Percentiles rank a stretch among this genome's conserved stretches.
phyloP scores from a whole-genome alignment of 2,888 invertebrate genomes.

The Spatulosminthurus flaviceps region DNA sequence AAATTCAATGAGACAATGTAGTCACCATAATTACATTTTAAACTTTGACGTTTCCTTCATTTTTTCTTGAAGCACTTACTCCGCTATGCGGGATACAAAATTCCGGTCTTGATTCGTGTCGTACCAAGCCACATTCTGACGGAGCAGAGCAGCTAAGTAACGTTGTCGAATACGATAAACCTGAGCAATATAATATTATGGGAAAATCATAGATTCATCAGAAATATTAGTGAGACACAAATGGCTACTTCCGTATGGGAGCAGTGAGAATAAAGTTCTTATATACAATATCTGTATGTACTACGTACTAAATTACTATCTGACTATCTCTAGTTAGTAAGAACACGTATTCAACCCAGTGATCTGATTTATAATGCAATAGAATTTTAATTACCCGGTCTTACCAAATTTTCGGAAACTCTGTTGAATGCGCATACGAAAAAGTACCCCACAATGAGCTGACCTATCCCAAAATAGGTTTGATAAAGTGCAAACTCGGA shows the following conservation, averaged over 20 bases:
- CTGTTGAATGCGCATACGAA: constrained; percentile 77
- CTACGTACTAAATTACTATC: too few species aligned
- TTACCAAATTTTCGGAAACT: constrained; percentile 76
- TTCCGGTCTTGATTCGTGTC: constrained; percentile 62
- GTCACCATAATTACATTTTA: neutral
- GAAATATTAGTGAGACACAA: too few species aligned
- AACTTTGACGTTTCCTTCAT: neutral
- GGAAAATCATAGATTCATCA: too few species aligned
- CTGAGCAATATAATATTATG: constrained; percentile 43
- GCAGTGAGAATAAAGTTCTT: too few species aligned
- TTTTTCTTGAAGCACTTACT: constrained; percentile 46
- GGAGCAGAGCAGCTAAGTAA: constrained; percentile 56
- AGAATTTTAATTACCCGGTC: neutral
- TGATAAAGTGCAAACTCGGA: constrained; percentile 67
- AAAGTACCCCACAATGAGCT: constrained; percentile 73
- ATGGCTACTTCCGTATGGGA: too few species aligned
- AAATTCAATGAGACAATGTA: neutral
- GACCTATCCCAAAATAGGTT: constrained; percentile 71
- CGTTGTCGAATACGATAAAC: constrained; percentile 52
- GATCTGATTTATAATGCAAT: too few species aligned
- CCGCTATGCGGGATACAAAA: constrained; percentile 62
- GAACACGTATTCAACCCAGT: neutral
- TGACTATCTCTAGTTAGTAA: neutral
- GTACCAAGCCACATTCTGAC: constrained; percentile 63
- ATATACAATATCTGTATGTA: too few species aligned